phyloP scores from a whole-genome alignment of 2,113 vertebrate genomes.

The Neogale vison region DNA sequence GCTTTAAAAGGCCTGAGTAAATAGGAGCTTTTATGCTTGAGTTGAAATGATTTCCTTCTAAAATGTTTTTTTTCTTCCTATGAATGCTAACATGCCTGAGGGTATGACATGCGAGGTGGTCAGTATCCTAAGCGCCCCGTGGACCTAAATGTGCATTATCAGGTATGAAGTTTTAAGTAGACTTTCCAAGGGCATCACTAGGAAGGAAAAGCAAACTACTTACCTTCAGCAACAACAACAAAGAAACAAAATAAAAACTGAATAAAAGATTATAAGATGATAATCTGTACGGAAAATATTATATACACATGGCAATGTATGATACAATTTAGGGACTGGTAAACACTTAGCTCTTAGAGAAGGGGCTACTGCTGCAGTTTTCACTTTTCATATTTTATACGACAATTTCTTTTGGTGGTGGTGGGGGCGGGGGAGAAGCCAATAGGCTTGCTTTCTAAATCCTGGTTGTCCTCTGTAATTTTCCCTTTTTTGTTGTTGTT shows the following conservation, averaged over 20 bases:
- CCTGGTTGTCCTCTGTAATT: neutral
- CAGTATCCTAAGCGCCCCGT: neutral
- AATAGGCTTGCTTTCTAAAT: neutral
- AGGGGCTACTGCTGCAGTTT: neutral
- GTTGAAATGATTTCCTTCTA: neutral
- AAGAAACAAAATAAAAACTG: neutral
- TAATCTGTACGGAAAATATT: neutral
- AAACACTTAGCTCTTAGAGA: neutral
- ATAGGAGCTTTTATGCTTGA: slow-evolving; percentile 42
- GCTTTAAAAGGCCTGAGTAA: slow-evolving; percentile 56
- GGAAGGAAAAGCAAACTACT: slow-evolving; percentile 44
- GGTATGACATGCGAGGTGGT: neutral
- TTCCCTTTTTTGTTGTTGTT: neutral
- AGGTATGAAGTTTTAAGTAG: neutral
- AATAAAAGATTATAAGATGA: neutral
- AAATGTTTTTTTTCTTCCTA: slow-evolving; percentile 16
- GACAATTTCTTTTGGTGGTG: neutral
- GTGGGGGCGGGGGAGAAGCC: neutral
- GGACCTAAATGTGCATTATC: neutral
- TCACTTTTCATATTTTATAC: neutral
- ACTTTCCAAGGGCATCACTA: slow-evolving; percentile 18
- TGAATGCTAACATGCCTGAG: slow-evolving; percentile 24
- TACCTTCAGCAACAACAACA: slow-evolving; percentile 40
- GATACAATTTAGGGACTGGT: neutral
- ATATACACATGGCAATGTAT: neutral